These are phyloP conservation scores for Prostheceraeus crozeri DNA, from an alignment of 2,888 invertebrate species.

Conservation along the genomic window DNA sequence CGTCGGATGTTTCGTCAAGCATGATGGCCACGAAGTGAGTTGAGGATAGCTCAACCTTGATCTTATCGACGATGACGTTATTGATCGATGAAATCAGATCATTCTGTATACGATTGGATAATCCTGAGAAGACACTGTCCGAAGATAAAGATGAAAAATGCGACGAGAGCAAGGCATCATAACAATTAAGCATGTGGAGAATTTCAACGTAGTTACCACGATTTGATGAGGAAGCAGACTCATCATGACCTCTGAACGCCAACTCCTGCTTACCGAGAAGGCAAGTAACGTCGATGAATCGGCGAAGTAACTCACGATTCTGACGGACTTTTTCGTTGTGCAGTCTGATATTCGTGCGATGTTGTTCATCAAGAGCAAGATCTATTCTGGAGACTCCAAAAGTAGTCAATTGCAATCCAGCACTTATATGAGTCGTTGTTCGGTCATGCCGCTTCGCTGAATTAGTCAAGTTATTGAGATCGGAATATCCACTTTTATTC, in stretches of 20 bases:
- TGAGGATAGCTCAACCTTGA: not conserved
- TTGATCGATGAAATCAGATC: not conserved
- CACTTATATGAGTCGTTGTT: no score
- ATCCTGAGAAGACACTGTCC: not conserved
- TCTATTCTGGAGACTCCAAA: no score
- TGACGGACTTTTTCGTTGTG: not conserved
- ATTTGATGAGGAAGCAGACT: not conserved
- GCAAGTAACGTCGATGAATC: conserved; percentile 12
- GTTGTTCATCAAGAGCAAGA: no score
- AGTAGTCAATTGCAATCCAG: no score
- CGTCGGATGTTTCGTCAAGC: conserved; percentile 44
- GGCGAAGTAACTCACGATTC: not conserved
- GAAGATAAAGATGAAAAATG: not conserved
- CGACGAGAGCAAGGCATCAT: not conserved
- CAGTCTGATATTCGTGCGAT: no score
- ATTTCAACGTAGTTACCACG: not conserved
- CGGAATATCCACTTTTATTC: no score
- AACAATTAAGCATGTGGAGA: not conserved
- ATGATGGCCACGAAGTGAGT: not conserved
- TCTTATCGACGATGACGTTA: not conserved
- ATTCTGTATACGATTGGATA: conserved; percentile 11
- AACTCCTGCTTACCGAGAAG: not conserved
- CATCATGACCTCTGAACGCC: conserved; percentile 10
- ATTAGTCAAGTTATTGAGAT: no score
- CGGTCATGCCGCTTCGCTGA: no score